Percentiles rank a stretch among this genome's conserved stretches.
These are phyloP conservation scores for Agriotes lineatus DNA, from an alignment of 2,888 invertebrate species.

Conservation along the genomic window DNA sequence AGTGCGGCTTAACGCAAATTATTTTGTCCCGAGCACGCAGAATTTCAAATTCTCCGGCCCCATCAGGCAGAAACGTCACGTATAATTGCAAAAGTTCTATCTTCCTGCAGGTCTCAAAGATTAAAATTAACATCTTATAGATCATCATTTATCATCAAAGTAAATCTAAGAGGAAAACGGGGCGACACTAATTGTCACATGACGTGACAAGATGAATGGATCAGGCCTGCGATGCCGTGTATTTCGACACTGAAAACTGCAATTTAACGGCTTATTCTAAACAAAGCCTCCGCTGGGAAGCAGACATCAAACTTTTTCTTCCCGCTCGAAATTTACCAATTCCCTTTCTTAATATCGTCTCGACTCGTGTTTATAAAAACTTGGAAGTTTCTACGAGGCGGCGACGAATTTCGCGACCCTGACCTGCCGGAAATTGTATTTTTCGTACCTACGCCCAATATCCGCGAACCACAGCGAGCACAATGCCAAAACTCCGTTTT, in stretches of 20 bases:
- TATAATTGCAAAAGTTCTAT: conserved; percentile 9
- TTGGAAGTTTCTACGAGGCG: conserved; percentile 2
- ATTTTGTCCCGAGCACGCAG: neutral
- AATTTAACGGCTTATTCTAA: conserved; percentile 22
- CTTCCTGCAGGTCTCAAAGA: conserved; percentile 10
- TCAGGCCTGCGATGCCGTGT: conserved; percentile 10
- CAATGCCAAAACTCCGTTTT: neutral
- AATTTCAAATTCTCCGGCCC: neutral
- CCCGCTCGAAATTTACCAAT: conserved; percentile 5
- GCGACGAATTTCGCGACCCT: conserved; percentile 4
- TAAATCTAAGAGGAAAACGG: conserved; percentile 36
- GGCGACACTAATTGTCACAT: conserved; percentile 37
- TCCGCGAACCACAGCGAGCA: neutral
- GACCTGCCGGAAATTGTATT: conserved; percentile 14
- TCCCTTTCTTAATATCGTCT: conserved; percentile 12
- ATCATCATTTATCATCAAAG: conserved; percentile 42
- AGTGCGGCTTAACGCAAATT: neutral
- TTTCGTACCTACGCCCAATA: conserved; percentile 11
- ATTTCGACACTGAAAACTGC: conserved; percentile 21
- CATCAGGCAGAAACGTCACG: neutral
- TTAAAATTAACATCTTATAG: conserved; percentile 39
- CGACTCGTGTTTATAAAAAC: conserved; percentile 9
- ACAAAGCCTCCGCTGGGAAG: neutral
- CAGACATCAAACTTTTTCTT: conserved; percentile 19
- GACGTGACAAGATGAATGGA: conserved; percentile 37